Conservation (phyloP, 2,797 vertebrate species). For the Helarctos malayanus region DNA sequence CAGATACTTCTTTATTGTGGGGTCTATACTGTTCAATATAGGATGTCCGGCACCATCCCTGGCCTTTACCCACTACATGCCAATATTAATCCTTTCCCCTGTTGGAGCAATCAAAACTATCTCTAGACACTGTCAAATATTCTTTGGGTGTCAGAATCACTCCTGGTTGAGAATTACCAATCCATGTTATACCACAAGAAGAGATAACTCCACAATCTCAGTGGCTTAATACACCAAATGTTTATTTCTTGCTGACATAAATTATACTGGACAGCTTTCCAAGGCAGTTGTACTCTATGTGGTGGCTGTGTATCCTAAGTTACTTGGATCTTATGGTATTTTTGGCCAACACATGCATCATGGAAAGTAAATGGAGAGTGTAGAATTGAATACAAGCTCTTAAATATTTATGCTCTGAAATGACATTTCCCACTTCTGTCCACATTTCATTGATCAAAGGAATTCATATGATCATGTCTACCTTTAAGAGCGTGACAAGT, state of each 20-base stretch:
- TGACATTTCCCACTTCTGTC: background rate
- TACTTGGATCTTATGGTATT: conserved; percentile 7
- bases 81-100: background rate
- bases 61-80: background rate
- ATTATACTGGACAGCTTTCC: background rate
- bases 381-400: background rate
- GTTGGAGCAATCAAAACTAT: background rate
- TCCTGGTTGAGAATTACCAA: background rate
- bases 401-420: conserved; percentile 11
- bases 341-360: background rate
- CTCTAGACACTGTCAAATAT: background rate
- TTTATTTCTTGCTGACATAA: conserved; percentile 6
- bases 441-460: background rate
- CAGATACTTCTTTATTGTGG: background rate
- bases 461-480: background rate
- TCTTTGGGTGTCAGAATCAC: background rate
- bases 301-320: background rate
- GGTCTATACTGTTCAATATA: background rate
- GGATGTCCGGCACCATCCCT: background rate
- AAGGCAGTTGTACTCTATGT: background rate
- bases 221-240: background rate
- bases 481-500: background rate
- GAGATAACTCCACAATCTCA: background rate
- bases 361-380: background rate
- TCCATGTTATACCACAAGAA: background rate